Base-by-base conservation (phyloP, 2,113 vertebrate species). In the Tragelaphus strepsiceros region DNA sequence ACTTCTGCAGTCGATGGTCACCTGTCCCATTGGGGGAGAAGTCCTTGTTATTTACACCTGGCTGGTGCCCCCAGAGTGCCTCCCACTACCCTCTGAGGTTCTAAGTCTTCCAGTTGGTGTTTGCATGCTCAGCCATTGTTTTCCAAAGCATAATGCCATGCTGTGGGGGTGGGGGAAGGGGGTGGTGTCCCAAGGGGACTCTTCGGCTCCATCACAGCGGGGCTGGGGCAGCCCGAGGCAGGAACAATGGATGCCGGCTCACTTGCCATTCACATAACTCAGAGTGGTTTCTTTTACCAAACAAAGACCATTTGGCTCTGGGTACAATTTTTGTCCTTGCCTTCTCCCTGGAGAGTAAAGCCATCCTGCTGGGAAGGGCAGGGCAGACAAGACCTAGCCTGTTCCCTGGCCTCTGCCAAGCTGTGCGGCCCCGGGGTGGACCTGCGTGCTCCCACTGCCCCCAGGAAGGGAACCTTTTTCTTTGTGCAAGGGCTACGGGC, bases 291-390 rank as follows among this genome's bases (percentile, higher is more conserved):
- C n/a, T 96, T 21, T 54, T 81, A n/a, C 94, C 80, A 58, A 49
- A 59, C 12, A 78, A 83, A 78, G 30, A 32, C 78, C 82, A 80
- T 88, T 86, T 91, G 90, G 78, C 77, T 92, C 39, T 89, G 46
- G 49, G 53, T 77, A 89, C 93, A 56, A 35, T 91, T 77, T 95
- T 59, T 32, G 61, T 58, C 59, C 88, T 51, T 95, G 53, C 43
- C 32, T 88, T 15, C 56, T 95, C 85, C 64, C 16, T 4, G 71
- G n/a, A 61, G 28, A 90, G 46, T 59, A 88, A 84, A 74, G 39
- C 58, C 17, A n/a, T 78, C 62, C n/a, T 90, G n/a, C 30, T 6
- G 0, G 83, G 53, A 43, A 89, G 24, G 24, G 16, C 1, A 2
- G 32, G 61, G 22, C 61, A 26, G 49, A n/a, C 2, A 4, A 5